These are phyloP conservation scores for Liparis tanakae DNA, from an alignment of 2,797 vertebrate genomes.

Conservation along the genomic window DNA sequence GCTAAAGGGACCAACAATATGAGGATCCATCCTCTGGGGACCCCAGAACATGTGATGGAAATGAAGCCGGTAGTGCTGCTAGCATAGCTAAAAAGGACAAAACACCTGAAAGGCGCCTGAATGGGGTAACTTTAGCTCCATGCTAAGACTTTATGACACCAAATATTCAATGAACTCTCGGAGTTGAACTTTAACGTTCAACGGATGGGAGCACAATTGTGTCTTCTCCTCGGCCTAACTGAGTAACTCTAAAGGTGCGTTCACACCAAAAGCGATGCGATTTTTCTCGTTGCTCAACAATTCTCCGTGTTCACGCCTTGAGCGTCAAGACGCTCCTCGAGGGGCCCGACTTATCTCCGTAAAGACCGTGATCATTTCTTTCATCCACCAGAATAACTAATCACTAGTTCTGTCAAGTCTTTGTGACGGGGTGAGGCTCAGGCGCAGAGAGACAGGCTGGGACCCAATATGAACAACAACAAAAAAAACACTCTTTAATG, in stretches of 20 bases:
- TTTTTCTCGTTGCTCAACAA: too few relatives aligned
- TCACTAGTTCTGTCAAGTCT: too few relatives aligned
- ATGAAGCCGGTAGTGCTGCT: neutral
- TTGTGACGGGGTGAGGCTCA: too few relatives aligned
- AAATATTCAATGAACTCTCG: slow-evolving; percentile 28
- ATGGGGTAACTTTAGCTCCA: slow-evolving; percentile 37
- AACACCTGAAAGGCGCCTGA: slow-evolving; percentile 7
- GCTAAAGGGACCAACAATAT: neutral
- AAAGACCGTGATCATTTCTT: too few relatives aligned
- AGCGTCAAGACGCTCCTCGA: too few relatives aligned
- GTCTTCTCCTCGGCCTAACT: slow-evolving; percentile 25
- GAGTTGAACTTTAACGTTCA: slow-evolving; percentile 48
- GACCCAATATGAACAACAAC: too few relatives aligned
- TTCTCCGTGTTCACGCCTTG: too few relatives aligned
- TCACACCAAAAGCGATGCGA: too few relatives aligned
- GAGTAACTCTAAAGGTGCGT: slow-evolving; percentile 5
- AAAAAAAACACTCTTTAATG: too few relatives aligned
- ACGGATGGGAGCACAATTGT: neutral
- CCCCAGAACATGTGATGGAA: neutral
- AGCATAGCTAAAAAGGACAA: neutral
- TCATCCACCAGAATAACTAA: too few relatives aligned
- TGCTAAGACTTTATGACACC: slow-evolving; percentile 60
- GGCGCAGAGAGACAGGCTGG: too few relatives aligned
- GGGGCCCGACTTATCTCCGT: too few relatives aligned
- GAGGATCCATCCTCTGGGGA: slow-evolving; percentile 6